phyloP scores from a whole-genome alignment of 1,140 invertebrate genomes.

The Laupala kohalensis region DNA sequence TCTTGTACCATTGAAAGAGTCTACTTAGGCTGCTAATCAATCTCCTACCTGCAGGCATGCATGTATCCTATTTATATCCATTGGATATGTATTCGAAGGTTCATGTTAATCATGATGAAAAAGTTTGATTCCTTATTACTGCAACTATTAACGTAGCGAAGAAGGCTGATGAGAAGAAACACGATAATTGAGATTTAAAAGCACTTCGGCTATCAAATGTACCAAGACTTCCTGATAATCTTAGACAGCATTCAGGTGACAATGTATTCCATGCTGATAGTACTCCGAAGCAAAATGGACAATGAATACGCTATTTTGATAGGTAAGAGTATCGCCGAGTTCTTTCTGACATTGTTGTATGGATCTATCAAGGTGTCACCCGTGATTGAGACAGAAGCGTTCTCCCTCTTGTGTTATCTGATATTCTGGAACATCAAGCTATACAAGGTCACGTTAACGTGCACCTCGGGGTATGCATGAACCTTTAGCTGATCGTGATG shows the following conservation, averaged over 20 bases:
- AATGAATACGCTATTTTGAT: constrained; percentile 84
- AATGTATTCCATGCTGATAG: constrained; percentile 78
- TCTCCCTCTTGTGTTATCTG: constrained; percentile 75
- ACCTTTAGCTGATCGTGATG: constrained; percentile 25
- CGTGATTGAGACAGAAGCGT: constrained; percentile 68
- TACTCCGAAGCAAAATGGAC: constrained; percentile 82
- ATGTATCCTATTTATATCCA: constrained; percentile 93
- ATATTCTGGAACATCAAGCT: constrained; percentile 84
- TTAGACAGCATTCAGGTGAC: constrained; percentile 94
- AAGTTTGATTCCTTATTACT: constrained; percentile 64
- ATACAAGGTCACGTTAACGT: constrained; percentile 49
- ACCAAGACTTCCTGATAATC: constrained; percentile 68
- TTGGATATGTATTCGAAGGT: constrained; percentile 91
- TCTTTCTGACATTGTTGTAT: constrained; percentile 70
- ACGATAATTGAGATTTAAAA: constrained; percentile 70
- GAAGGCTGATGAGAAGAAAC: constrained; percentile 63
- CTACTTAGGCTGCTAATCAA: too few relatives aligned
- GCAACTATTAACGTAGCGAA: constrained; percentile 68
- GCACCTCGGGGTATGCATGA: constrained; percentile 27
- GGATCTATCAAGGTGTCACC: constrained; percentile 63
- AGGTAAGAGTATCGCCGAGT: constrained; percentile 78
- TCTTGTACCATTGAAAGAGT: not conserved
- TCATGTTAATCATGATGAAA: constrained; percentile 85
- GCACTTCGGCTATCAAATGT: constrained; percentile 77
- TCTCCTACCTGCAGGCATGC: constrained; percentile 75